Conservation (phyloP, 1,140 invertebrate genomes). For the Babylonia areolata region DNA sequence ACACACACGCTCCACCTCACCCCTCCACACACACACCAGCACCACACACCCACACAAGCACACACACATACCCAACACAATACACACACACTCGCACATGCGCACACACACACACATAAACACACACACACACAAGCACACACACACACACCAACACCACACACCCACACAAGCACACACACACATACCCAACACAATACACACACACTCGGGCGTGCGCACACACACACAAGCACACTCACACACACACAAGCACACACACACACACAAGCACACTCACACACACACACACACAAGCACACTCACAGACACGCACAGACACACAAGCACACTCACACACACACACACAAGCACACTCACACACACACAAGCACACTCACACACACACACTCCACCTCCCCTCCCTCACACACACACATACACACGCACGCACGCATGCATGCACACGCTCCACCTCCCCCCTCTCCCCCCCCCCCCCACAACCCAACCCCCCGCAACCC, state of each 20-base stretch:
- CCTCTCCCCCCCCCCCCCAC: no score
- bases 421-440: constrained; percentile 2
- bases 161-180: constrained; percentile 8
- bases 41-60: constrained; percentile 8
- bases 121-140: neutral
- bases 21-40: no score
- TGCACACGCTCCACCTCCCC: neutral
- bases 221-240: constrained; percentile 5
- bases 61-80: neutral
- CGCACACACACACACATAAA: neutral
- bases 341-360: neutral
- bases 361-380: neutral
- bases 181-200: neutral
- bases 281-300: constrained; percentile 8
- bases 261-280: neutral
- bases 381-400: constrained; percentile 27
- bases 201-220: no score
- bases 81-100: neutral
- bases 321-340: constrained; percentile 9
- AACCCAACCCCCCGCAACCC: no score
- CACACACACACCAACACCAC: constrained; percentile 23
- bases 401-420: no score
- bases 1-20: no score
- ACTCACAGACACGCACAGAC: constrained; percentile 7
- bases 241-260: constrained; percentile 2